Conservation (phyloP, 2,797 vertebrate species). For the Pseudotriccus pelzelni region DNA sequence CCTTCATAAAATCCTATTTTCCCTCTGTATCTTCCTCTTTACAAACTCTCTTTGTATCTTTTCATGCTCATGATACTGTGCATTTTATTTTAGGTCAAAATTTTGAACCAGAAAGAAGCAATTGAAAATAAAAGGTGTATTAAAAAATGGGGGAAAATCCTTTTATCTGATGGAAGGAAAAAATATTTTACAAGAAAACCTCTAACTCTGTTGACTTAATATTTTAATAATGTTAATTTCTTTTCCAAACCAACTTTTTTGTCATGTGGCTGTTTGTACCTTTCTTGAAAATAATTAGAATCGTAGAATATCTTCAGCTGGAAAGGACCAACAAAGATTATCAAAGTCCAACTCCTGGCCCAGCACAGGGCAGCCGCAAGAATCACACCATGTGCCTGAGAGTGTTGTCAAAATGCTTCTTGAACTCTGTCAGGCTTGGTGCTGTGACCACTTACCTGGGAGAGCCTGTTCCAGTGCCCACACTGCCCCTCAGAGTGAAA, state of each 20-base stretch:
- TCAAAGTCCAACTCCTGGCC: not conserved
- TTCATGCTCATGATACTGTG: not conserved
- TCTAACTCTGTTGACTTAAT: not conserved
- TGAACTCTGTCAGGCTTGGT: not conserved
- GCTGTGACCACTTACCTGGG: not conserved
- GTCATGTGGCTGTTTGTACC: not conserved
- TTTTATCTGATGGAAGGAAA: not conserved
- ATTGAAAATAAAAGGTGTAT: not conserved
- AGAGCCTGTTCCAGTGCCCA: not conserved
- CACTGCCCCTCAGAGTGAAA: rapidly evolving
- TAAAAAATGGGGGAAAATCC: not conserved
- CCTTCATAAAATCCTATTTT: not conserved
- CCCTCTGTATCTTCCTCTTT: not conserved
- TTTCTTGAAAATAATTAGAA: not conserved
- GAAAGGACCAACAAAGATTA: not conserved
- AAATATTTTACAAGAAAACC: not conserved
- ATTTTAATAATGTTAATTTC: not conserved
- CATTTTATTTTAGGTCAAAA: not conserved
- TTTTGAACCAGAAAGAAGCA: not conserved
- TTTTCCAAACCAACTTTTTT: not conserved
- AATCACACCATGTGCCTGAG: not conserved
- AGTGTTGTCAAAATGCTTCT: not conserved
- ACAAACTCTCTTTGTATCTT: not conserved
- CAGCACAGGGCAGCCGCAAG: not conserved
- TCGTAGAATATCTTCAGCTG: not conserved